A percentile compares a stretch with the other conserved stretches of the same genome.
phyloP scores from a whole-genome alignment of 2,113 vertebrate genomes.

The Psittacula cyanocephala region DNA sequence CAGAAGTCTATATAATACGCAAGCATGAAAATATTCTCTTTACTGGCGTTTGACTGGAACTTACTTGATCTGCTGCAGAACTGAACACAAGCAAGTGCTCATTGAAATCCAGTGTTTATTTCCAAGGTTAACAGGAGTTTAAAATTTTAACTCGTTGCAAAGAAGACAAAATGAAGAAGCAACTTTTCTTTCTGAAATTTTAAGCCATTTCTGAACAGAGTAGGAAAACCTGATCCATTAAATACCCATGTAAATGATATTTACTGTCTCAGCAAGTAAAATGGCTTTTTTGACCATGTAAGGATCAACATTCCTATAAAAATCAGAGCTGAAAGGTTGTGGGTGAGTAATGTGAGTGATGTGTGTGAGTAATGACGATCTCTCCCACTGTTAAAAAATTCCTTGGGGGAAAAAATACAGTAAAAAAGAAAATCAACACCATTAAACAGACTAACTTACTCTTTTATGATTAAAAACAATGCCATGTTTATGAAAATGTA shows the following conservation, averaged over 20 bases:
- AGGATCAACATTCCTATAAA: not conserved
- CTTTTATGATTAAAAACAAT: not conserved
- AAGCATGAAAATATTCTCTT: not conserved
- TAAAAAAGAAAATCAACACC: not conserved
- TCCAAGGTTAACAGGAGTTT: not conserved
- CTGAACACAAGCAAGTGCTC: not conserved
- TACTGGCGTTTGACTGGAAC: not conserved
- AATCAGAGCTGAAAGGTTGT: not conserved
- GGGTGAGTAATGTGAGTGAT: not conserved
- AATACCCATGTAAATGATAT: not conserved
- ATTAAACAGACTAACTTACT: not conserved
- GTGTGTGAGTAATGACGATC: not conserved
- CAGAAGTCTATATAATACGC: accelerated
- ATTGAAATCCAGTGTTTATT: not conserved
- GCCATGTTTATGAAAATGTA: not conserved
- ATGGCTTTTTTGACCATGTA: not conserved
- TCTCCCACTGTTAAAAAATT: not conserved
- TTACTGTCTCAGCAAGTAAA: not conserved
- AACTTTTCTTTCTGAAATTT: not conserved
- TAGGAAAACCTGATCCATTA: not conserved
- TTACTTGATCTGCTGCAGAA: not conserved
- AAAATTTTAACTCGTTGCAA: not conserved
- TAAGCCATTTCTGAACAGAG: not conserved
- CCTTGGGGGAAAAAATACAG: not conserved
- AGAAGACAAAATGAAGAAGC: not conserved